Conservation (phyloP, 1,140 invertebrate species). For the Oreohelix idahoensis region DNA sequence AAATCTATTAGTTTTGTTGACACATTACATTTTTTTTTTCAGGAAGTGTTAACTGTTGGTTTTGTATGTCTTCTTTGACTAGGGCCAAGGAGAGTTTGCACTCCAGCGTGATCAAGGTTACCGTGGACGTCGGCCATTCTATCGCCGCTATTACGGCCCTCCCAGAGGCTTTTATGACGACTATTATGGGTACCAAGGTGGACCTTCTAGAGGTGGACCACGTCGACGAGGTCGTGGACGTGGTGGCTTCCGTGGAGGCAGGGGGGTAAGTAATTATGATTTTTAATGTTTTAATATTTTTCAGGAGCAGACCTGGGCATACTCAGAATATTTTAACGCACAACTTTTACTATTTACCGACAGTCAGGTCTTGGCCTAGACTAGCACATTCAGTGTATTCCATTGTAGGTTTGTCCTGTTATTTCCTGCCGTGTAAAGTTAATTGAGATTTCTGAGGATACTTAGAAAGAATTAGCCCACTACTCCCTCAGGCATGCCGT, state of each 20-base stretch:
- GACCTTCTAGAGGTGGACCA: constrained; percentile 52
- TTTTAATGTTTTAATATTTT: too few relatives aligned
- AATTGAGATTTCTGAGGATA: too few relatives aligned
- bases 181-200: constrained; percentile 46
- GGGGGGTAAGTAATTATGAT: constrained; percentile 26
- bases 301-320: background rate
- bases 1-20: too few relatives aligned
- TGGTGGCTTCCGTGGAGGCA: constrained; percentile 46
- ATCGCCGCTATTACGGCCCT: constrained; percentile 39
- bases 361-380: too few relatives aligned
- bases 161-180: constrained; percentile 35
- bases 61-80: background rate
- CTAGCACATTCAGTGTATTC: too few relatives aligned
- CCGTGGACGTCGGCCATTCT: constrained; percentile 32
- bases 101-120: constrained; percentile 33
- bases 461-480: too few relatives aligned
- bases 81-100: constrained; percentile 25
- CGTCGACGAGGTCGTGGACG: constrained; percentile 52
- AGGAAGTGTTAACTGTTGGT: too few relatives aligned
- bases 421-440: too few relatives aligned
- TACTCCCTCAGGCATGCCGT: too few relatives aligned
- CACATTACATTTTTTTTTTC: too few relatives aligned
- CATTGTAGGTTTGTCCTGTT: too few relatives aligned
- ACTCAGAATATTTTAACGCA: background rate
- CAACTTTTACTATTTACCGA: too few relatives aligned